Base-by-base conservation (phyloP, 2,888 invertebrate species). In the Cheiracanthium punctorium region DNA sequence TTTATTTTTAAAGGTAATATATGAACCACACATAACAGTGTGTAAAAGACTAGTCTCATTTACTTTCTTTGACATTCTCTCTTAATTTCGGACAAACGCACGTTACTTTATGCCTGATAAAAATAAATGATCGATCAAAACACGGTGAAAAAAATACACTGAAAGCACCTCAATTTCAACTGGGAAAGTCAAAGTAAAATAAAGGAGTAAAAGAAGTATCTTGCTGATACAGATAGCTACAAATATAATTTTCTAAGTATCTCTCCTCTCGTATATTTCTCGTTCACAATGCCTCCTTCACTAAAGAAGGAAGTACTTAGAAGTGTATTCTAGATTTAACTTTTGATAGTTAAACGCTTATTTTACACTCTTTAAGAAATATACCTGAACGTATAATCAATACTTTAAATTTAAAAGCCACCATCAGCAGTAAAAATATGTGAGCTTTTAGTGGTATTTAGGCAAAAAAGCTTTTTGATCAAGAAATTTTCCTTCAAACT, bases 211-310 rank as follows among this genome's bases (percentile, higher is more conserved):
- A 58, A 24, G 24, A 24, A 58, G 24, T 58, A 58, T 58, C 58
- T 58, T 58, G 58, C 58, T 58, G 58, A 58, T 58, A 58, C 58
- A 58, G 58, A 58, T 58, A 58, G 58, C 58, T 58, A 24, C 58
- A 58, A 58, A 58, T 58, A 58, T 58, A 58, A 58, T 58, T 58
- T 58, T 58, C 58, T 12, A 58, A 58, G 58, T 58, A 58, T 58
- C 24, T 58, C 24, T 24, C 24, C n/a, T 58, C 58, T 24, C 58
- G 58, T n/a, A n/a, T 58, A 58, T 24, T 58, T 24, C 24, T 24
- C 58, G 24, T 24, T 58, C 58, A 58, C 58, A 58, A 58, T 58
- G 58, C 58, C 58, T 58, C 12, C 58, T 58, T 58, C 58, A 58
- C 5, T 58, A 20, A 58, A 24, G 58, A 58, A 58, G 58, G 58